Conservation (phyloP, 92 coral and sea anemone species). For the Pocillopora meandrina region DNA sequence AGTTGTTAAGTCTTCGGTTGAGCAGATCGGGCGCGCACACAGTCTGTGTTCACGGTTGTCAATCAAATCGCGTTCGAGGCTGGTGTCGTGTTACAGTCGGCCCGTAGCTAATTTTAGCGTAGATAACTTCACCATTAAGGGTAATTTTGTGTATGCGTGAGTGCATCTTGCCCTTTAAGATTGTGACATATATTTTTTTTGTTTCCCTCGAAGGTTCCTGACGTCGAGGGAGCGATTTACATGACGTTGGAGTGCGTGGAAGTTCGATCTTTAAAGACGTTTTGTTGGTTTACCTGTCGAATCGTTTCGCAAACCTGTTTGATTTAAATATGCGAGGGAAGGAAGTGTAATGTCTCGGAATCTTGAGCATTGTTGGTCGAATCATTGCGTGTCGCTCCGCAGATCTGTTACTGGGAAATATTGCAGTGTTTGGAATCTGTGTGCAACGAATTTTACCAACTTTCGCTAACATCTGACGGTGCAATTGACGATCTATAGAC, state of each 20-base stretch:
- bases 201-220: constrained; percentile 71
- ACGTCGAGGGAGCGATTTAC: constrained; percentile 44
- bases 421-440: constrained; percentile 43
- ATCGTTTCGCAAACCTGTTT: not conserved
- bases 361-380: constrained; percentile 54
- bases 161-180: constrained; percentile 53
- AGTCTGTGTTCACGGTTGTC: constrained; percentile 48
- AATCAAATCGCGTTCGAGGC: constrained; percentile 50
- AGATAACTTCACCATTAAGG: constrained; percentile 50
- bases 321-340: constrained; percentile 30
- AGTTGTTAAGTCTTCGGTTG: constrained; percentile 24
- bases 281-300: not conserved
- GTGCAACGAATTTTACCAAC: constrained; percentile 37
- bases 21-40: constrained; percentile 36
- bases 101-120: constrained; percentile 60
- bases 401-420: constrained; percentile 51
- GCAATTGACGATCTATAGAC: constrained; percentile 45
- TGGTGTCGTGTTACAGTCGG: constrained; percentile 57
- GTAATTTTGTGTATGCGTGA: constrained; percentile 69
- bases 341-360: constrained; percentile 68
- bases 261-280: not conserved
- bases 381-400: constrained; percentile 53
- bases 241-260: constrained; percentile 27
- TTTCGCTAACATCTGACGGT: constrained; percentile 50
- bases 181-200: constrained; percentile 49